phyloP scores from a whole-genome alignment of 2,888 invertebrate genomes.

The Campoletis raptor region DNA sequence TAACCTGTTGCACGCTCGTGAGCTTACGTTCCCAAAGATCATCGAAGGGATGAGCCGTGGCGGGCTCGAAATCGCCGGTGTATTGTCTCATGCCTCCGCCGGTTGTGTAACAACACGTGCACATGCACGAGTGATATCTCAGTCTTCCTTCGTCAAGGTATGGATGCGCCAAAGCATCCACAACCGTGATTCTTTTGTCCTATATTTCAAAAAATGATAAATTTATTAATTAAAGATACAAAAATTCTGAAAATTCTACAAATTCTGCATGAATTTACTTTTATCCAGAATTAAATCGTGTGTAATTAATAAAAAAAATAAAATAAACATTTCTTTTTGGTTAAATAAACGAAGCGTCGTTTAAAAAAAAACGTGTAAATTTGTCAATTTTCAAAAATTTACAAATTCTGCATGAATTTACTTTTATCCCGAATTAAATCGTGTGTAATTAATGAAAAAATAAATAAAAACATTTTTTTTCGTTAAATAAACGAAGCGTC shows the following conservation, averaged over 20 bases:
- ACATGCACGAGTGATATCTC: conserved; percentile 99
- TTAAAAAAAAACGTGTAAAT: no score
- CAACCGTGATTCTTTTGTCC: conserved; percentile 97
- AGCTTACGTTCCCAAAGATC: conserved; percentile 99
- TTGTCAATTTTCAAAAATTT: not conserved
- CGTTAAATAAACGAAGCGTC: no score
- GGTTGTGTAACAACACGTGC: conserved; percentile 97
- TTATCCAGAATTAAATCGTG: no score
- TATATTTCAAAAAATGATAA: conserved; percentile 78
- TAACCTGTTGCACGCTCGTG: conserved; percentile 96
- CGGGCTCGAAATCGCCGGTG: conserved; percentile 95
- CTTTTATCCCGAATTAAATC: not conserved
- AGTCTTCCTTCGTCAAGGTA: conserved; percentile 99
- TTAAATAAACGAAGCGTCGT: no score
- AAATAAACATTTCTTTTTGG: no score
- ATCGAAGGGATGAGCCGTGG: conserved; percentile 96
- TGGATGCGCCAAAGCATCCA: conserved; percentile 98
- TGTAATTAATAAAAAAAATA: not conserved
- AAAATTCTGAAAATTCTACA: not conserved
- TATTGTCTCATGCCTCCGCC: conserved; percentile 93
- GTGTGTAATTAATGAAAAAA: not conserved
- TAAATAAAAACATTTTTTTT: no score
- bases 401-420: not conserved
- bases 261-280: not conserved
- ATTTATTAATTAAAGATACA: not conserved